Evolutionary conservation across 1,140 invertebrate species (phyloP).

Genomic region (Cotesia chilonis): DNA sequence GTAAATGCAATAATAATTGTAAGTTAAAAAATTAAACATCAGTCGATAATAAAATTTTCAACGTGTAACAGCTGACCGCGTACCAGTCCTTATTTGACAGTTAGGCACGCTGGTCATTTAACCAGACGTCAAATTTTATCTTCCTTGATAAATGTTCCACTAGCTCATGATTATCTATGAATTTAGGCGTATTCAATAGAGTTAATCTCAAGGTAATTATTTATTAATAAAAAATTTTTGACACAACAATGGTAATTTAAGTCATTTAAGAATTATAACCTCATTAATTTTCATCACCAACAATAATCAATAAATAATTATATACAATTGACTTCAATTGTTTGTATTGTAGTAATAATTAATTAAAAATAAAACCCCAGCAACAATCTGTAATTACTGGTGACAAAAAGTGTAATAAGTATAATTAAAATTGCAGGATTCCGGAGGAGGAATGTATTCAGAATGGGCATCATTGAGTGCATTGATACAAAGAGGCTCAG

Average conservation of each 20-base stretch:
- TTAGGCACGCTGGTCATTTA: conserved; percentile 4
- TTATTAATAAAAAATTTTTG: background rate
- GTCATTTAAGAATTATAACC: background rate
- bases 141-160: conserved; percentile 29
- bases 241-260: background rate
- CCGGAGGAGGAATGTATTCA: conserved; percentile 79
- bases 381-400: background rate
- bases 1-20: no score
- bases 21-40: no score
- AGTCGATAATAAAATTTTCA: no score
- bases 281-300: conserved; percentile 1
- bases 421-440: conserved; percentile 48
- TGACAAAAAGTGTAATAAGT: conserved; percentile 23
- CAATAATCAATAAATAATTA: conserved; percentile 6
- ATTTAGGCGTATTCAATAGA: conserved; percentile 79
- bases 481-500: conserved; percentile 72
- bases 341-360: conserved; percentile 1
- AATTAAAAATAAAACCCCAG: background rate
- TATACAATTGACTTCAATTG: background rate
- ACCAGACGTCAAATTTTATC: conserved; percentile 8
- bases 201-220: conserved; percentile 74
- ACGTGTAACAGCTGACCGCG: background rate
- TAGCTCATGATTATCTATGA: conserved; percentile 69
- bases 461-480: conserved; percentile 84
- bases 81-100: conserved; percentile 16